Conservation (phyloP, 2,113 vertebrate genomes). For the Petaurus breviceps region DNA sequence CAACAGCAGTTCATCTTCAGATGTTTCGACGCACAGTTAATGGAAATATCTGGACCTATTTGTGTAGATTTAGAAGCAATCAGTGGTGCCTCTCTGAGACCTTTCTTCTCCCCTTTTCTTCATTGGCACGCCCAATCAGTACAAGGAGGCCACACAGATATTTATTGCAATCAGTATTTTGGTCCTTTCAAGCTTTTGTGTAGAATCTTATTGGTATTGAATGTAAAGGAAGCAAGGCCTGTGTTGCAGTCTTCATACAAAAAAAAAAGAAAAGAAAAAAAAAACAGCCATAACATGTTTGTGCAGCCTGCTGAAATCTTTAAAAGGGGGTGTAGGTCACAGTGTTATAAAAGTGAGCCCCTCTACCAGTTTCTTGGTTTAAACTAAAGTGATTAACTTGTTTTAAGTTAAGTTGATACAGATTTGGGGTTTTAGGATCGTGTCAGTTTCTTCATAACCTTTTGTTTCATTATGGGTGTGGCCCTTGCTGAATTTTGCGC, state of each 20-base stretch:
- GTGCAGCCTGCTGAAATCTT: constrained; percentile 75
- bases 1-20: constrained; percentile 98
- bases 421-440: constrained; percentile 63
- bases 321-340: constrained; percentile 70
- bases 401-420: constrained; percentile 53
- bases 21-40: constrained; percentile 98
- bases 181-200: constrained; percentile 86
- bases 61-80: constrained; percentile 80
- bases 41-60: constrained; percentile 76
- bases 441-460: constrained; percentile 19
- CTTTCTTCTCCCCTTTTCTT: constrained; percentile 74
- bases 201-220: constrained; percentile 87
- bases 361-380: constrained; percentile 38
- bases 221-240: constrained; percentile 88
- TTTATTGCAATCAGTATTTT: constrained; percentile 91
- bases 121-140: constrained; percentile 76
- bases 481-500: neutral
- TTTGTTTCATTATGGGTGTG: neutral
- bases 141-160: constrained; percentile 80
- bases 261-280: constrained; percentile 71
- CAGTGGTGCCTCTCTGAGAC: constrained; percentile 84
- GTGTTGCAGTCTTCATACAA: constrained; percentile 76
- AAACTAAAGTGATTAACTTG: constrained; percentile 66
- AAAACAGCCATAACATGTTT: constrained; percentile 77
- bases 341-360: constrained; percentile 53